Base-by-base conservation (phyloP, 2,113 vertebrate species). In the Rhea americana region DNA sequence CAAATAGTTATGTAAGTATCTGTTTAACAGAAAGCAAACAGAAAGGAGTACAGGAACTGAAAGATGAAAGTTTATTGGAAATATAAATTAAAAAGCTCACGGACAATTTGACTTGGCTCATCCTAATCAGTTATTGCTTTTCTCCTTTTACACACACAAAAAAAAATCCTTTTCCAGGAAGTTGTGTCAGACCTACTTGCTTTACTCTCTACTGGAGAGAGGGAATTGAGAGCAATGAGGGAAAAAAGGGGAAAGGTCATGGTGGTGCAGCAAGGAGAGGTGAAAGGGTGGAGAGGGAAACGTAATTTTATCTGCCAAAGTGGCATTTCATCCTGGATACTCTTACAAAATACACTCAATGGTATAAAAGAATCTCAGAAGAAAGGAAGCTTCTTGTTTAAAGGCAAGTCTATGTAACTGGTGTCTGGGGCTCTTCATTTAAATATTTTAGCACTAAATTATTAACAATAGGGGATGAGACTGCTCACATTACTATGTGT, bases 11-110 rank as follows among this genome's bases (percentile, higher is more conserved):
- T 21, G 12, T 15, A 19, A 41, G 8, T 11, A 48, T 37, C 3
- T 41, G 11, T 59, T 0, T 0, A 58, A 9, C 13, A 63, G 26
- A 84, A 86, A 84, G 8, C 32, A 58, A 68, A 58, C 1, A 22
- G 62, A 61, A 77, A 56, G 17, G 8, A 67, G 22, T 0, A 1
- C 3, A 62, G 28, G 7, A 87, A 61, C 4, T 24, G 12, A 22
- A 51, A 81, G 35, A 93, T 1, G 20, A 35, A 85, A 53, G 26
- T 26, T 35, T 19, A 20, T 51, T 78, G 48, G n/a, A 51, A 78
- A 51, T 11, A 37, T 15, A 26, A 48, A 78, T 12, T 63, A 26
- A 39, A 78, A 48, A 62, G 8, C 32, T 39, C 45, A 62, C 28
- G 41, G 28, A 74, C 39, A 35, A 21, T 24, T 39, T 63, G 37